Evolutionary conservation across 1,140 invertebrate genomes (phyloP), one percentile per base, ranked within the genome.

Genomic region (Phymastichus coffea): DNA sequence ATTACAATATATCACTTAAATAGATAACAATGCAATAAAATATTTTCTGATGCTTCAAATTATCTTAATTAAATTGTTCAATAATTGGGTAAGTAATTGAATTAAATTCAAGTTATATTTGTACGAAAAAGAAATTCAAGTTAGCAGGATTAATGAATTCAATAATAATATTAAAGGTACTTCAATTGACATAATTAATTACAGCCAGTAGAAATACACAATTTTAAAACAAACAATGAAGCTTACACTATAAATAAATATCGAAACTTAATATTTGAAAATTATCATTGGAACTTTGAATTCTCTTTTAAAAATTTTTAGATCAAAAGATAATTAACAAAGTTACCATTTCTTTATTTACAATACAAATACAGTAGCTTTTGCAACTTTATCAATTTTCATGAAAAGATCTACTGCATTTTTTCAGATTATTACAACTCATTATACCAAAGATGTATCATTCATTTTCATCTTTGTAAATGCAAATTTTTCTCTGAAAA

Each of bases 301-400:
- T 17, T 3, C 48, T 2, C 3, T 55, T 61, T 55, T 19, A 62
- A 58, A 64, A 33, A 26, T 44, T 41, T 40, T 55, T 35, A 30
- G 6, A 15, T 58, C 44, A 54, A 46, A 63, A 63, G 41, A 48
- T 43, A 4, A 37, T 43, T 49, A 49, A 49, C 46, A 61, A 61
- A 55, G 46, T 55, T 61, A 55, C 35, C 17, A 40, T 41, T 48
- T 61, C n/a, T 61, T 17, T 61, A 61, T 61, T 55, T 61, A 61
- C 59, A 61, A 61, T 56, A 55, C 41, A 55, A 61, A 56, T 25
- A 28, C 59, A 61, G 38, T 19, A 60, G 35, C 15, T 40, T 43
- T 40, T 17, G 20, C 20, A 15, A 10, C 2, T 41, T 41, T 53
- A 38, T n/a, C 20, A 19, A 56, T 49, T n/a, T 23, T 48, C 6